Evolutionary conservation across 2,888 invertebrate species (phyloP).

Genomic region (Dicroscelio sp.): DNA sequence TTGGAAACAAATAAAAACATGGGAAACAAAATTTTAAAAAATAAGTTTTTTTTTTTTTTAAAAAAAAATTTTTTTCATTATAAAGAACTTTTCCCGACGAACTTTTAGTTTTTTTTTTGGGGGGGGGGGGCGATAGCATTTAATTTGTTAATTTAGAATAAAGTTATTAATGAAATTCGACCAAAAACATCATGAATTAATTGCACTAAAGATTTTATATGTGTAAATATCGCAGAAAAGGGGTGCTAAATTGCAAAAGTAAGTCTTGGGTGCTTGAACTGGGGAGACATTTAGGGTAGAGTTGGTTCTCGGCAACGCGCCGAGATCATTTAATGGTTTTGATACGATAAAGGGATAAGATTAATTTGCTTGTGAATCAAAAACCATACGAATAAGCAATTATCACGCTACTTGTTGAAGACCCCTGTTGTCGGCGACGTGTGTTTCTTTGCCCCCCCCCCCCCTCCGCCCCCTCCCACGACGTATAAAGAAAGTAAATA

Average conservation of each 20-base stretch:
- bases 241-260: constrained; percentile 75
- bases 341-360: constrained; percentile 90
- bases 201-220: constrained; percentile 47
- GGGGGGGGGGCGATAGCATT: too few relatives aligned
- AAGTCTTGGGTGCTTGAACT: constrained; percentile 79
- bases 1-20: too few relatives aligned
- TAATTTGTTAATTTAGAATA: too few relatives aligned
- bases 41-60: too few relatives aligned
- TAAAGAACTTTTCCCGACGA: too few relatives aligned
- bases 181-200: constrained; percentile 16
- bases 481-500: constrained; percentile 67
- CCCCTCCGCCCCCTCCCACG: background rate
- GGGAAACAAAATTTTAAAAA: too few relatives aligned
- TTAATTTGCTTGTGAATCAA: constrained; percentile 89
- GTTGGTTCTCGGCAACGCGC: constrained; percentile 83
- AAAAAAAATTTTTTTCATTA: too few relatives aligned
- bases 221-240: constrained; percentile 66
- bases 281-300: constrained; percentile 89
- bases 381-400: constrained; percentile 89
- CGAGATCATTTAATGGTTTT: constrained; percentile 90
- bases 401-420: constrained; percentile 84
- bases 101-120: too few relatives aligned
- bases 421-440: constrained; percentile 74
- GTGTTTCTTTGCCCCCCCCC: constrained; percentile 65
- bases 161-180: too few relatives aligned